Evolutionary conservation across 2,888 invertebrate genomes (phyloP).

Genomic region (Eristalinus sepulchralis): DNA sequence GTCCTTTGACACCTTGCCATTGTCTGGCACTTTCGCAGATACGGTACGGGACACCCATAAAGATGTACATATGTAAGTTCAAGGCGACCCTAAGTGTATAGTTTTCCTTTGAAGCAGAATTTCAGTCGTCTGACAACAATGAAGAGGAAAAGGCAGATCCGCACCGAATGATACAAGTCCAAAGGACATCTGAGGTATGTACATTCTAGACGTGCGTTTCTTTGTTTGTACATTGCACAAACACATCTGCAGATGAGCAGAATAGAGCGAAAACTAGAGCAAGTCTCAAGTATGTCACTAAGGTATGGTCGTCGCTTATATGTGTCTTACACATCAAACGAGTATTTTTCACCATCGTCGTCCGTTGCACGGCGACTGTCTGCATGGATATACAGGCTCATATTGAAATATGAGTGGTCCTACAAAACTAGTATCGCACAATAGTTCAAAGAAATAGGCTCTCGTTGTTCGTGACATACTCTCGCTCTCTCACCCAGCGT

Average conservation of each 20-base stretch:
- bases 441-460: conserved; percentile 60
- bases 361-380: conserved; percentile 11
- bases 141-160: conserved; percentile 42
- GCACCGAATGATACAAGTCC: conserved; percentile 47
- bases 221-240: conserved; percentile 10
- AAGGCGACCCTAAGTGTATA: conserved; percentile 35
- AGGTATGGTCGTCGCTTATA: conserved; percentile 22
- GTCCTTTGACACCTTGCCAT: conserved; percentile 44
- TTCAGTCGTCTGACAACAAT: conserved; percentile 31
- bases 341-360: conserved; percentile 11
- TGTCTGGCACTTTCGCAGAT: conserved; percentile 40
- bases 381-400: not conserved
- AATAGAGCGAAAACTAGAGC: conserved; percentile 51
- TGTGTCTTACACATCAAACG: conserved; percentile 44
- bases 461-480: conserved; percentile 67
- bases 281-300: conserved; percentile 65
- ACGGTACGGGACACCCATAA: not conserved
- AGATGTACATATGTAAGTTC: conserved; percentile 45
- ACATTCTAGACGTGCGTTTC: conserved; percentile 45
- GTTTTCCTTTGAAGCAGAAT: conserved; percentile 19
- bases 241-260: not conserved
- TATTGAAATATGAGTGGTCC: conserved; percentile 23
- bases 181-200: conserved; percentile 62
- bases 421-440: conserved; percentile 49
- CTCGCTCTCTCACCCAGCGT: conserved; percentile 14